Evolutionary conservation across 2,888 invertebrate species (phyloP).

Genomic region (Limnephilus auricula): DNA sequence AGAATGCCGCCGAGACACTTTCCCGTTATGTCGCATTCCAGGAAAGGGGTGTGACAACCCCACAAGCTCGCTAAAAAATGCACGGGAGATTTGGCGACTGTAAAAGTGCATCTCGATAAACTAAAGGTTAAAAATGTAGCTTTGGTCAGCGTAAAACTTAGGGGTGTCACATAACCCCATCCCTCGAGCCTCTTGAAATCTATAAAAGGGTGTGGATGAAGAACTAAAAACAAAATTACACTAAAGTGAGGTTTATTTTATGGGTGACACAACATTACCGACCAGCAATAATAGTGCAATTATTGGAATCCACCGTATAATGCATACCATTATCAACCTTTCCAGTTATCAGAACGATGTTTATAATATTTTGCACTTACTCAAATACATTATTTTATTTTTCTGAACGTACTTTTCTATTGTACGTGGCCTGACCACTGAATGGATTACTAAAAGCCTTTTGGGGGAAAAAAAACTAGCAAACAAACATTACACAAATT

Average conservation of each 20-base stretch:
- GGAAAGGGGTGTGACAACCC: constrained; percentile 50
- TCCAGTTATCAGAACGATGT: no score
- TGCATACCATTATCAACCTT: no score
- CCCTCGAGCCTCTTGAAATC: background rate
- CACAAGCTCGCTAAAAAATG: constrained; percentile 51
- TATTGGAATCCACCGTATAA: background rate
- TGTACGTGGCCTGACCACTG: background rate
- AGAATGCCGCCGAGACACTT: constrained; percentile 63
- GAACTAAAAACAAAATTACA: background rate
- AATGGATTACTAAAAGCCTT: background rate
- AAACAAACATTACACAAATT: background rate
- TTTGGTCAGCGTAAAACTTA: constrained; percentile 33
- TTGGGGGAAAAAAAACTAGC: background rate
- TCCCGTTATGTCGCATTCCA: constrained; percentile 65
- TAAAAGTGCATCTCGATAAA: constrained; percentile 50
- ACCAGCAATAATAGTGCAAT: background rate
- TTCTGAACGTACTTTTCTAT: background rate
- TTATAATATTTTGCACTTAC: background rate
- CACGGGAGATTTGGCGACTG: constrained; percentile 54
- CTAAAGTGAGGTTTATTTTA: background rate
- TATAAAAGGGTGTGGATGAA: background rate
- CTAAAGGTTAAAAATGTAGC: constrained; percentile 42
- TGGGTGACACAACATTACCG: background rate
- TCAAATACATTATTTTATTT: background rate
- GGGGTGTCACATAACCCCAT: constrained; percentile 17